These are phyloP conservation scores for Papilio protenor DNA, from an alignment of 2,888 invertebrate genomes.

Conservation along the genomic window DNA sequence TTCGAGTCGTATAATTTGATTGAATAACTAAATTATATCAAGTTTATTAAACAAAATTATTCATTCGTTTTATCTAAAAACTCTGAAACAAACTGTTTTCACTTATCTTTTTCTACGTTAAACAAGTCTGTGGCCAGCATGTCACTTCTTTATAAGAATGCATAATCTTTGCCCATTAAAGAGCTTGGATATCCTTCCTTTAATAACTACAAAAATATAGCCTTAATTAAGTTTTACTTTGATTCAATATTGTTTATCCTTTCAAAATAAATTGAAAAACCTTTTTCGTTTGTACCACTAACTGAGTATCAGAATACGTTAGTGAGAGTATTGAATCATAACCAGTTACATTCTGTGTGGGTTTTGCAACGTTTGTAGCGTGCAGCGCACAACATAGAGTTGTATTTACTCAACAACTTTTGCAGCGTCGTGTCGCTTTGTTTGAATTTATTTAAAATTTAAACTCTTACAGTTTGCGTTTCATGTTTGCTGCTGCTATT, in stretches of 20 bases:
- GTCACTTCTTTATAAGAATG: too few species aligned
- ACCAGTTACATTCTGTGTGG: neutral
- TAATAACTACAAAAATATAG: neutral
- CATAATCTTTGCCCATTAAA: too few species aligned
- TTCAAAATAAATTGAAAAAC: neutral
- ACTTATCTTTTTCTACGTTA: too few species aligned
- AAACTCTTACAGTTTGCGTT: slow-evolving; percentile 22
- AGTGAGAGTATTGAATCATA: slow-evolving; percentile 14
- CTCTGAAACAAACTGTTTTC: too few species aligned
- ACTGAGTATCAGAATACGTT: neutral
- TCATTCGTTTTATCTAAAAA: neutral
- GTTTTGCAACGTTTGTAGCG: neutral
- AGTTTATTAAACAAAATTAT: neutral
- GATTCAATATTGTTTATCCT: neutral
- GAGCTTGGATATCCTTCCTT: too few species aligned
- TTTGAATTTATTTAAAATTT: slow-evolving; percentile 25
- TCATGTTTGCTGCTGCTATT: slow-evolving; percentile 16
- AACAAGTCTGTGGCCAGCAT: too few species aligned
- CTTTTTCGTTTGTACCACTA: neutral
- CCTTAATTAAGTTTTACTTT: neutral
- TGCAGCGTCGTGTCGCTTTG: neutral
- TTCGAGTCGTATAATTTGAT: neutral
- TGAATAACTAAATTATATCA: neutral
- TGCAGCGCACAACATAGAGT: neutral
- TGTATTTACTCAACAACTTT: slow-evolving; percentile 11